Conservation (phyloP, 2,888 invertebrate species). For the Platycnemis pennipes region DNA sequence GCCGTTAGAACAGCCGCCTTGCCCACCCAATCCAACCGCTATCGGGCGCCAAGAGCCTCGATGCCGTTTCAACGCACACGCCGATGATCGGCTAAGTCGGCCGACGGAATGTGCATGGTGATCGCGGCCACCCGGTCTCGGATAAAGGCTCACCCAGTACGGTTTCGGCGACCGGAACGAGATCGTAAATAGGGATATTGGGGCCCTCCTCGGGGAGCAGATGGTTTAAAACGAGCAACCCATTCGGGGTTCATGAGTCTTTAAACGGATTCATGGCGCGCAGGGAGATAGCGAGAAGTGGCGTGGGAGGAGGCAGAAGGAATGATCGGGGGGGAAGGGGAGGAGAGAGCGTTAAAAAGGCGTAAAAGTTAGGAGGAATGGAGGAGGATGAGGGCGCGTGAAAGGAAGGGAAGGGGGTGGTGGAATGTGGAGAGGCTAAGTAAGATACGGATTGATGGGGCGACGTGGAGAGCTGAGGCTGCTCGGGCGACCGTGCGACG, state of each 20-base stretch:
- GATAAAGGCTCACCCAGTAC: too few relatives aligned
- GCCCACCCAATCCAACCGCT: too few relatives aligned
- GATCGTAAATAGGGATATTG: constrained; percentile 1
- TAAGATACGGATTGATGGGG: constrained; percentile 12
- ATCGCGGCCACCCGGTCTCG: background rate
- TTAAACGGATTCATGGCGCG: constrained; percentile 18
- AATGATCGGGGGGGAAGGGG: background rate
- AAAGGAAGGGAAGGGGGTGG: background rate
- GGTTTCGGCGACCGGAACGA: background rate
- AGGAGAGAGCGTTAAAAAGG: background rate
- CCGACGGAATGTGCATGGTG: background rate
- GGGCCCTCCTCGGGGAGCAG: background rate
- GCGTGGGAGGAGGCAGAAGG: background rate
- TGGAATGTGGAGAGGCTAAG: background rate
- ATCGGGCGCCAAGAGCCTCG: too few relatives aligned
- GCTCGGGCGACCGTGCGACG: background rate
- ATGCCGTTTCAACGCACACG: too few relatives aligned
- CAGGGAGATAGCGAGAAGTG: too few relatives aligned
- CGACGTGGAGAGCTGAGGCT: background rate
- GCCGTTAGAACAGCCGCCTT: too few relatives aligned
- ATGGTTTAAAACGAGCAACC: background rate
- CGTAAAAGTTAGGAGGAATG: background rate
- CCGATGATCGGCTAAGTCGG: too few relatives aligned
- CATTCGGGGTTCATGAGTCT: constrained; percentile 23
- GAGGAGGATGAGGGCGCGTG: background rate